Percentiles rank a stretch among this genome's conserved stretches.
phyloP scores from a whole-genome alignment of 2,888 invertebrate genomes.

The Ellobium chinense region DNA sequence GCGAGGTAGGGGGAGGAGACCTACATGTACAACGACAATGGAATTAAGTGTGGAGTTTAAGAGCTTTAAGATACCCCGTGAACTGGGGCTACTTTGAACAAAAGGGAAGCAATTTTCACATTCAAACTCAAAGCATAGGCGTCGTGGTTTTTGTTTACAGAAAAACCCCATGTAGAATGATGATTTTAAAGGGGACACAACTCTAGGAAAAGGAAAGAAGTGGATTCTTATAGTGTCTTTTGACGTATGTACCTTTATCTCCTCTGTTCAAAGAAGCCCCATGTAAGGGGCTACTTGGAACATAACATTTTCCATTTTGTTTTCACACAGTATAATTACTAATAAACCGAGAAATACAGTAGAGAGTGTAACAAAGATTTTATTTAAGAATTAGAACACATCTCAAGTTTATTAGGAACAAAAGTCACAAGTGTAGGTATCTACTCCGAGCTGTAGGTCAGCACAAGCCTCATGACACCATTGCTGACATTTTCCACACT shows the following conservation, averaged over 20 bases:
- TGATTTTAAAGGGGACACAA: background rate
- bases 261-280: constrained; percentile 2
- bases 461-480: constrained; percentile 6
- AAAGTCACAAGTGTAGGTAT: background rate
- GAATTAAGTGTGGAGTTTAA: no score
- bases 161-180: background rate
- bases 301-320: background rate
- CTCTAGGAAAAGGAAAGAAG: background rate
- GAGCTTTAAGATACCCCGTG: no score
- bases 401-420: background rate
- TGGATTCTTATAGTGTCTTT: no score
- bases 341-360: background rate
- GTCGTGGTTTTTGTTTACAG: background rate
- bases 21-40: no score
- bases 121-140: background rate
- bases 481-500: background rate
- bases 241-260: background rate
- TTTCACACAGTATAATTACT: background rate
- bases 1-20: no score
- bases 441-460: background rate
- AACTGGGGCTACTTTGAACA: constrained; percentile 1
- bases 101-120: no score
- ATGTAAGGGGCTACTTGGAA: background rate
- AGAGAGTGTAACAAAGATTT: background rate
- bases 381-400: background rate